These are phyloP conservation scores for Mesaphorura yosii DNA, from an alignment of 1,140 invertebrate species.

Conservation along the genomic window DNA sequence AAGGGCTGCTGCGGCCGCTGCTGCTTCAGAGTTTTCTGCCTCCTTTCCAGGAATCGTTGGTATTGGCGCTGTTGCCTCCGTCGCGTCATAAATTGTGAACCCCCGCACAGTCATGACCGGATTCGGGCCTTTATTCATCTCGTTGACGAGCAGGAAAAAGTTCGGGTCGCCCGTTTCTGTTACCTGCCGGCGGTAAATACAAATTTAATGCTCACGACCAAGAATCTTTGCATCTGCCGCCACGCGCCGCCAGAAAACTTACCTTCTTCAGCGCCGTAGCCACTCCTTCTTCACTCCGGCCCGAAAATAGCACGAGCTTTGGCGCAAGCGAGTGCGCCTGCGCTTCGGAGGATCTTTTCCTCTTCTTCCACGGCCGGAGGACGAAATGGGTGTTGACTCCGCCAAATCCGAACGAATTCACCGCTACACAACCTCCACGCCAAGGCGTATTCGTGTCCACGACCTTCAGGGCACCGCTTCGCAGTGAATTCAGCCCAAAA, in stretches of 20 bases:
- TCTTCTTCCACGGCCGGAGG: constrained; percentile 34
- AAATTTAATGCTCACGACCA: not conserved
- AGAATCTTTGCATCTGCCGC: not conserved
- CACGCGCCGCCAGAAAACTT: too few relatives aligned
- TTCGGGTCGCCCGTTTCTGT: constrained; percentile 51
- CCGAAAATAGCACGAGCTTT: constrained; percentile 63
- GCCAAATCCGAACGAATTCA: constrained; percentile 54
- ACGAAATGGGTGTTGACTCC: constrained; percentile 55
- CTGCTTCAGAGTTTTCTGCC: too few relatives aligned
- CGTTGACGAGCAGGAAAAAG: constrained; percentile 60
- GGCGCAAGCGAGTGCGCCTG: constrained; percentile 38
- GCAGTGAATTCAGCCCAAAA: not conserved
- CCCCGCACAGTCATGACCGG: constrained; percentile 60
- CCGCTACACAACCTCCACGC: constrained; percentile 43
- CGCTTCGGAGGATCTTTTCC: not conserved
- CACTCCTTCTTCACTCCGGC: constrained; percentile 70
- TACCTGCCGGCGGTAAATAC: too few relatives aligned
- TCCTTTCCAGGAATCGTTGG: too few relatives aligned
- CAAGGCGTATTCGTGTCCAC: constrained; percentile 51
- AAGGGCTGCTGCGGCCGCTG: not conserved
- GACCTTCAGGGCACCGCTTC: constrained; percentile 40
- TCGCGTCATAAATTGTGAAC: too few relatives aligned
- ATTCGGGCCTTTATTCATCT: constrained; percentile 54
- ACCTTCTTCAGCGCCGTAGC: constrained; percentile 35
- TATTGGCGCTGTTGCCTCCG: too few relatives aligned